Percentiles rank a stretch among this genome's conserved stretches.
These are phyloP conservation scores for Tapera naevia DNA, from an alignment of 2,797 vertebrate species.

Conservation along the genomic window DNA sequence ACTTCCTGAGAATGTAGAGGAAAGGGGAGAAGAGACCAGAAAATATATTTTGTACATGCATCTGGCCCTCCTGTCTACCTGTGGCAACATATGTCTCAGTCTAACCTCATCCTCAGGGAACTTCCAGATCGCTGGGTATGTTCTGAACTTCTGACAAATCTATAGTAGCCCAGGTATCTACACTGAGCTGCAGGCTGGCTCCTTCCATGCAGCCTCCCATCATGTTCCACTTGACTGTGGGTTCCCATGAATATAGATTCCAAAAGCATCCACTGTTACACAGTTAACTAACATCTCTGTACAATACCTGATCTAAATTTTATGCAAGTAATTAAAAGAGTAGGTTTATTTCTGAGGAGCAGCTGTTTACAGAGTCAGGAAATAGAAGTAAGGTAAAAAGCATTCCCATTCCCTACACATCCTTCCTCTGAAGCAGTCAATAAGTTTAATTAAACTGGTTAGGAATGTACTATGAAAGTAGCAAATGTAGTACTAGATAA, in stretches of 20 bases:
- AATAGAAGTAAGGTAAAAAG: not conserved
- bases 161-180: not conserved
- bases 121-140: not conserved
- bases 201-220: not conserved
- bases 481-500: not conserved
- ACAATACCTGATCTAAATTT: not conserved
- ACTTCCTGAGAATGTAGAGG: not conserved
- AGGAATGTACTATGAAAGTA: not conserved
- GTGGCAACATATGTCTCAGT: not conserved
- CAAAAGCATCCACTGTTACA: not conserved
- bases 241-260: not conserved
- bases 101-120: not conserved
- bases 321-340: not conserved
- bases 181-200: not conserved
- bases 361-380: not conserved
- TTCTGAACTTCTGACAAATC: not conserved
- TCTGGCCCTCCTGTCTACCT: not conserved
- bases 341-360: not conserved
- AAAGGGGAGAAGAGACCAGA: not conserved
- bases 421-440: conserved; percentile 19
- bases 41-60: not conserved
- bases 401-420: not conserved
- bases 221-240: not conserved
- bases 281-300: not conserved
- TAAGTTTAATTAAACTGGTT: conserved; percentile 45